Conservation (phyloP, 2,888 invertebrate species). For the Bellardia pandia region DNA sequence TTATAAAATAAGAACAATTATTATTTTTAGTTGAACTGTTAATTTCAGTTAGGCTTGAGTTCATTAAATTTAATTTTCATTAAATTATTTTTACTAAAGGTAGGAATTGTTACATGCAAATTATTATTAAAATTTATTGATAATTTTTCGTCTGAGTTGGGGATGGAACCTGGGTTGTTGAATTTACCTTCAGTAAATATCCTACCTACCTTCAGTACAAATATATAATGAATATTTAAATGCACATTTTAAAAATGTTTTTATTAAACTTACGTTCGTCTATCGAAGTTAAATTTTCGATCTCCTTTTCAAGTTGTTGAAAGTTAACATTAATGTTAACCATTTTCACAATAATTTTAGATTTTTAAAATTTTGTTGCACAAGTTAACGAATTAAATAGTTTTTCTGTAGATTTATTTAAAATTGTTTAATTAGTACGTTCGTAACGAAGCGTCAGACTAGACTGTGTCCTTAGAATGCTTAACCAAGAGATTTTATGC, state of each 20-base stretch:
- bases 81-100: no score
- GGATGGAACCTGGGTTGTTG: no score
- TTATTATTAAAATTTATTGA: no score
- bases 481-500: slow-evolving; percentile 10
- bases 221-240: no score
- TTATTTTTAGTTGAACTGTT: no score
- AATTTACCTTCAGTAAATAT: no score
- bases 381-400: slow-evolving; percentile 9
- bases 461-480: slow-evolving; percentile 42
- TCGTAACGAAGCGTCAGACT: slow-evolving; percentile 50
- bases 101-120: no score
- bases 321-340: slow-evolving; percentile 54
- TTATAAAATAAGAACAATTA: no score
- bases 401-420: slow-evolving; percentile 29
- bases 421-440: slow-evolving; percentile 5
- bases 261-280: slow-evolving; percentile 70
- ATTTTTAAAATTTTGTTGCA: slow-evolving; percentile 42
- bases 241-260: background rate
- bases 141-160: no score
- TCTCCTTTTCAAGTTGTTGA: slow-evolving; percentile 60
- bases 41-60: no score
- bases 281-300: slow-evolving; percentile 63
- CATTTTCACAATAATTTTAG: slow-evolving; percentile 32
- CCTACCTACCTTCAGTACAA: no score
- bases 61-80: no score